Conservation (phyloP, 1,140 invertebrate species). For the Diorhabda elongata region DNA sequence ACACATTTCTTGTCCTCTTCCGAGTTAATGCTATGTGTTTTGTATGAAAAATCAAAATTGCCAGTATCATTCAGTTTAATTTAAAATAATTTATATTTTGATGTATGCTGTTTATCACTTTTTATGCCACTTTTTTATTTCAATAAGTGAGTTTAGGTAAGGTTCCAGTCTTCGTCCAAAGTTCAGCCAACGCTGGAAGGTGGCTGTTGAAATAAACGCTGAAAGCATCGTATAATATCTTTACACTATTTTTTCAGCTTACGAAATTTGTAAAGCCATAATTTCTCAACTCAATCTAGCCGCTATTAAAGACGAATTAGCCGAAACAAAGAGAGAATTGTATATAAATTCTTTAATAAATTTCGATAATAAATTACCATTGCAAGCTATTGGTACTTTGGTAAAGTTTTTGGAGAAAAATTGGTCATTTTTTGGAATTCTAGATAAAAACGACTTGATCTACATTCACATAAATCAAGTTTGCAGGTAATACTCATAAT, state of each 20-base stretch:
- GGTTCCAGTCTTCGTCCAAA: too few species aligned
- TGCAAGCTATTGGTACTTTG: conserved; percentile 69
- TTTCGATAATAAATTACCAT: conserved; percentile 60
- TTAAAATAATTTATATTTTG: too few species aligned
- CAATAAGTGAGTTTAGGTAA: too few species aligned
- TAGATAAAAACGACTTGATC: conserved; percentile 52
- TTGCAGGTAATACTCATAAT: conserved; percentile 55
- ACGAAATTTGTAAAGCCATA: conserved; percentile 59
- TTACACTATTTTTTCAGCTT: conserved; percentile 46
- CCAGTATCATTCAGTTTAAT: too few species aligned
- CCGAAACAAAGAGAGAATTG: conserved; percentile 56
- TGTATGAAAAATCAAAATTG: too few species aligned
- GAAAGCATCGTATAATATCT: too few species aligned
- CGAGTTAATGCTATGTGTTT: too few species aligned
- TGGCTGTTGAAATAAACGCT: too few species aligned
- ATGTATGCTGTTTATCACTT: too few species aligned
- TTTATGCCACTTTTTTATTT: too few species aligned
- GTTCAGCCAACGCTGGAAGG: too few species aligned
- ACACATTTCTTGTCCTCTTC: too few species aligned
- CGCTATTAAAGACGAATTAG: conserved; percentile 54
- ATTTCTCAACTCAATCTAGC: conserved; percentile 59
- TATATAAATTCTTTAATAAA: conserved; percentile 67
- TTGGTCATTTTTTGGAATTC: conserved; percentile 55
- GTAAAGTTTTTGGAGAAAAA: conserved; percentile 70
- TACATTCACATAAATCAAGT: conserved; percentile 61